Evolutionary conservation across 1,140 invertebrate genomes (phyloP).

Genomic region (Drosophila setifemur): DNA sequence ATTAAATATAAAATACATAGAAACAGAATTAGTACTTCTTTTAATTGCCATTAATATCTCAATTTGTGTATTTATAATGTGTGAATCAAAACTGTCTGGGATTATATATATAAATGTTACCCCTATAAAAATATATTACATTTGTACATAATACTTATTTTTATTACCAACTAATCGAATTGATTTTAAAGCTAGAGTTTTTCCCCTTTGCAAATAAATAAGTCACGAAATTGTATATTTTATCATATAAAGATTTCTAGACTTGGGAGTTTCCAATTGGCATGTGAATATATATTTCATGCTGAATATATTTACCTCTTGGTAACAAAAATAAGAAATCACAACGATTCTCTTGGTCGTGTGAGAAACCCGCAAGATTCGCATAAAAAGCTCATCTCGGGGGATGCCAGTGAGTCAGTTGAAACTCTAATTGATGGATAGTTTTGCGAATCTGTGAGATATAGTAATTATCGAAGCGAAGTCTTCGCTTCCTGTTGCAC

Average conservation of each 20-base stretch:
- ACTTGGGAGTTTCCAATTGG: neutral
- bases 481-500: conserved; percentile 24
- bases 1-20: no score
- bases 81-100: no score
- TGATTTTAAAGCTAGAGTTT: neutral
- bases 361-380: neutral
- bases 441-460: neutral
- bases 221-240: conserved; percentile 3
- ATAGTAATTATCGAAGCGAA: neutral
- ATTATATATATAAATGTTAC: no score
- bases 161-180: neutral
- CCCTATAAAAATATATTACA: neutral
- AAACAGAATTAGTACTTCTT: no score
- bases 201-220: conserved; percentile 9
- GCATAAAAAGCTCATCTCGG: conserved; percentile 7
- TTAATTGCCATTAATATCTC: no score
- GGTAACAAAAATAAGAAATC: neutral
- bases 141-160: neutral
- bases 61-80: no score
- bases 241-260: neutral
- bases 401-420: conserved; percentile 34
- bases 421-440: no score
- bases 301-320: neutral
- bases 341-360: neutral
- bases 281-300: neutral